Evolutionary conservation across 2,113 vertebrate genomes (phyloP).

Genomic region (Nipponia nippon): DNA sequence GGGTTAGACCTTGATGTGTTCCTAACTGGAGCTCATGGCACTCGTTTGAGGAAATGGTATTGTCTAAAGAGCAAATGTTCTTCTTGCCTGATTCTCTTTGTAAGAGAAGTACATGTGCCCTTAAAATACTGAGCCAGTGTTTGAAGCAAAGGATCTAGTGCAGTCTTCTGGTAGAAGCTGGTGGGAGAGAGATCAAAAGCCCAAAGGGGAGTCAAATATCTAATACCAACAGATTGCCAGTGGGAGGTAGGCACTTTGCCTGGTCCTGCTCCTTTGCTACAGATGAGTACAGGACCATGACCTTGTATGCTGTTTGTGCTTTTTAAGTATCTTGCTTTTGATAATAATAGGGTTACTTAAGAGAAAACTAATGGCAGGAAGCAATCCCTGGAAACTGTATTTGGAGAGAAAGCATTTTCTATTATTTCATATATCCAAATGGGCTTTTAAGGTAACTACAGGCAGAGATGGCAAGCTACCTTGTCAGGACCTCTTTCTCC

Average conservation of each 20-base stretch:
- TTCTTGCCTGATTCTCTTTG: background rate
- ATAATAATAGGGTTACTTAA: background rate
- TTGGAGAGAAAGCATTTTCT: background rate
- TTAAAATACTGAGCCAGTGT: background rate
- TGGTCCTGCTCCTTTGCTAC: background rate
- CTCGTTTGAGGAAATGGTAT: background rate
- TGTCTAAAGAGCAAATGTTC: background rate
- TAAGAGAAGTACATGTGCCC: background rate
- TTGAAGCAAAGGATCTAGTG: background rate
- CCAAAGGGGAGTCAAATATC: background rate
- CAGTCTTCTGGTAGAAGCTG: background rate
- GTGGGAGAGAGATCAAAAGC: background rate
- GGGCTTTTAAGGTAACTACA: background rate
- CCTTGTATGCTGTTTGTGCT: background rate
- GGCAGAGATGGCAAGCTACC: background rate
- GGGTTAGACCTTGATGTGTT: background rate
- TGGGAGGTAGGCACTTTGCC: background rate
- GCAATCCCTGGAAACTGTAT: background rate
- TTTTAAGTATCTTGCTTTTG: background rate
- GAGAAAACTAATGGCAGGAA: background rate
- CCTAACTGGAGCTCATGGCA: background rate
- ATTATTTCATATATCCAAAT: background rate
- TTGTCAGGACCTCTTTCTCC: background rate
- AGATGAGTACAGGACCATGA: background rate
- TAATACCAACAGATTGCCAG: background rate